Percentiles rank a stretch among this genome's conserved stretches.
These are phyloP conservation scores for Pseudonaja textilis DNA, from an alignment of 2,113 vertebrate genomes.

Conservation along the genomic window DNA sequence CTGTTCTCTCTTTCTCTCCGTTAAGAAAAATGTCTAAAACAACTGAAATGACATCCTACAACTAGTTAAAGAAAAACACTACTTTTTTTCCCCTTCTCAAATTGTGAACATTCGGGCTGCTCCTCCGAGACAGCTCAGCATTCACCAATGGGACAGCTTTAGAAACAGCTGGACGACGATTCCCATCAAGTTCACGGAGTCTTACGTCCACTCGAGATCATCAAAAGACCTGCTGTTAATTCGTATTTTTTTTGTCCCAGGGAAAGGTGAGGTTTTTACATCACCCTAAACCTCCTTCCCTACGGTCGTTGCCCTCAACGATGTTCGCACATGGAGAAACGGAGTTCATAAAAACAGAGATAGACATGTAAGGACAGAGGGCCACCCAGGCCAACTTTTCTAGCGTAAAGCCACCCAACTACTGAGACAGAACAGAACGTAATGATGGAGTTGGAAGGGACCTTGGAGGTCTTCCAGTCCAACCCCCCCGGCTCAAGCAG, in stretches of 20 bases:
- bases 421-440: no score
- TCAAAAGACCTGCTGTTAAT: background rate
- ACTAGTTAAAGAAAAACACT: background rate
- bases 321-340: background rate
- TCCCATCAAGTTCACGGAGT: background rate
- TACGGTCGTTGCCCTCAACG: background rate
- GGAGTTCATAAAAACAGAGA: background rate
- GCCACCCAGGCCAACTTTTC: background rate
- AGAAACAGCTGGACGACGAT: background rate
- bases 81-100: background rate
- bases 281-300: background rate
- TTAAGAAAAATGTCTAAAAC: background rate
- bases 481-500: no score
- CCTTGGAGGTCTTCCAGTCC: no score
- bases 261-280: background rate
- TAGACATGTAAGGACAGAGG: background rate
- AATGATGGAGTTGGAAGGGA: no score
- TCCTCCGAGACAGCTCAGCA: background rate
- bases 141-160: background rate
- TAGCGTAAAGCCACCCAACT: background rate
- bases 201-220: background rate
- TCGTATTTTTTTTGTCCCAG: background rate
- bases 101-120: background rate
- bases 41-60: background rate
- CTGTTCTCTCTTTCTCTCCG: background rate